These are phyloP conservation scores for Lasioglossum villosulum DNA, from an alignment of 2,888 invertebrate genomes.

Conservation along the genomic window DNA sequence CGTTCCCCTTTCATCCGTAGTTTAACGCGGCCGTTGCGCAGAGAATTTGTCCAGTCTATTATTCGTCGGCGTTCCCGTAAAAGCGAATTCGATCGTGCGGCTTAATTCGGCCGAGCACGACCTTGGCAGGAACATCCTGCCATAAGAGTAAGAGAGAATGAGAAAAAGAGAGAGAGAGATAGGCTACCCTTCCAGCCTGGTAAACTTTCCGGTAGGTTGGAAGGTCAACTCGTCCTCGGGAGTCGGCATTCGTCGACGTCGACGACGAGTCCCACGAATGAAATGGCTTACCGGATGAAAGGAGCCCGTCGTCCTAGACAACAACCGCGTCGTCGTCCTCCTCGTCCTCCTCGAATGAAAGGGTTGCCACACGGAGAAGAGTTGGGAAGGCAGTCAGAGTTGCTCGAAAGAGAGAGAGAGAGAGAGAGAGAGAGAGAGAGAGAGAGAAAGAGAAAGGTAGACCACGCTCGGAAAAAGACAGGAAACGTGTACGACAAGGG, in stretches of 20 bases:
- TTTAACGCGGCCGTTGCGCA: neutral
- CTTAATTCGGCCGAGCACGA: slow-evolving; percentile 50
- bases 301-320: slow-evolving; percentile 62
- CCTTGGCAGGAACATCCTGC: slow-evolving; percentile 29
- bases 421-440: neutral
- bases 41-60: slow-evolving; percentile 43
- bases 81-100: slow-evolving; percentile 50
- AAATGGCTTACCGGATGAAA: slow-evolving; percentile 75
- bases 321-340: slow-evolving; percentile 49
- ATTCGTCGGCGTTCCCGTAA: slow-evolving; percentile 31
- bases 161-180: neutral
- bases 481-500: slow-evolving; percentile 48
- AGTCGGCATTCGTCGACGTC: slow-evolving; percentile 49
- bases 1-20: slow-evolving; percentile 12
- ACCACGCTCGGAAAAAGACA: slow-evolving; percentile 39
- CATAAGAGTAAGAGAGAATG: neutral
- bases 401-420: neutral
- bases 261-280: slow-evolving; percentile 65
- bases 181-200: slow-evolving; percentile 19
- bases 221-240: slow-evolving; percentile 65
- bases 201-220: slow-evolving; percentile 58
- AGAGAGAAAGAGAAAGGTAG: neutral
- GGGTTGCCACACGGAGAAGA: slow-evolving; percentile 67
- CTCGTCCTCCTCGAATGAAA: slow-evolving; percentile 72
- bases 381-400: slow-evolving; percentile 32